Evolutionary conservation across 2,797 vertebrate species (phyloP).

Genomic region (Sus cebifrons): DNA sequence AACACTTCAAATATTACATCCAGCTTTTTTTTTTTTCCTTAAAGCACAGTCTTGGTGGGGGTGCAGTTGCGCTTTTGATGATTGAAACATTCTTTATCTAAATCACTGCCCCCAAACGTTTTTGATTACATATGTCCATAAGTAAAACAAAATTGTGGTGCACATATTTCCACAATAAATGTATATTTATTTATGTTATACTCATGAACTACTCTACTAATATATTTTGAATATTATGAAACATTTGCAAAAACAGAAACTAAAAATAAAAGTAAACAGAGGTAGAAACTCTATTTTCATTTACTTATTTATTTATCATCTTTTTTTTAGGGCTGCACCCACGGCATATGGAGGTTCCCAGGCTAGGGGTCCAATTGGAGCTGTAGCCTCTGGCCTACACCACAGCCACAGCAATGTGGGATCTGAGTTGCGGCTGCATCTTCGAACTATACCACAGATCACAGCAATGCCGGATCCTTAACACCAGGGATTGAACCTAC

Average conservation of each 20-base stretch:
- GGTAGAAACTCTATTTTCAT: not conserved
- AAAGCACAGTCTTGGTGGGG: not conserved
- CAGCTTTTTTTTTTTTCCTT: not conserved
- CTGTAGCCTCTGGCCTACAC: no score
- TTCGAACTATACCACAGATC: no score
- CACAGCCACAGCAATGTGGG: no score
- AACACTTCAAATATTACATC: not conserved
- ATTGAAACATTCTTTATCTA: not conserved
- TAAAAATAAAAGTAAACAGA: constrained; percentile 28
- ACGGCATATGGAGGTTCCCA: no score
- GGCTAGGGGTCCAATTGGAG: no score
- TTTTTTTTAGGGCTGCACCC: no score
- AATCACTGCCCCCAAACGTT: not conserved
- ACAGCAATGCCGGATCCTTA: no score
- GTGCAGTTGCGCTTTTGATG: not conserved
- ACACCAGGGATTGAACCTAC: no score
- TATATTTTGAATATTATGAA: not conserved
- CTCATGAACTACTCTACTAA: not conserved
- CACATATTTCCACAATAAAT: not conserved
- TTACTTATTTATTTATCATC: no score
- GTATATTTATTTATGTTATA: not conserved
- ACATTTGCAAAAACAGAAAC: not conserved
- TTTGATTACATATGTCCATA: constrained; percentile 32
- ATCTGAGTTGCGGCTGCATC: no score
- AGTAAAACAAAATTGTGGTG: not conserved